Evolutionary conservation across 1,140 invertebrate genomes (phyloP), one percentile per base, ranked within the genome.

Genomic region (Hypothenemus hampei): DNA sequence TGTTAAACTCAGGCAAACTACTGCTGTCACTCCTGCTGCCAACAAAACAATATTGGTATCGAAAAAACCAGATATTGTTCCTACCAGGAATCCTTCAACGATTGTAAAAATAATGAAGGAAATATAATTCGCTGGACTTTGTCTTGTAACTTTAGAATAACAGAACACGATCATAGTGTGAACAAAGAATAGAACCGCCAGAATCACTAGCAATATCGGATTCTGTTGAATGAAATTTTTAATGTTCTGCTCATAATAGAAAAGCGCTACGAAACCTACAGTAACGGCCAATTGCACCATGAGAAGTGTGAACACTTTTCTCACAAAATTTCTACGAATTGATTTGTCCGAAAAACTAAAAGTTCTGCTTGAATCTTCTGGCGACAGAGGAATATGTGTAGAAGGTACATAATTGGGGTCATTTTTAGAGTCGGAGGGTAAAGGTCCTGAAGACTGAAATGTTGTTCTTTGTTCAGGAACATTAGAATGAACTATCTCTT

Each of bases 61-160:
- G 6, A 29, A 29, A n/a, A 7, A 29, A 29, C 6, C n/a, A 6
- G 26, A 29, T 3, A 3, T 3, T 31, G 26, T 3, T 13, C 26
- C 26, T 13, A 31, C 10, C 1, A 3, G 3, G 8, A 31, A 1
- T 13, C 1, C 26, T 3, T 11, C 1, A 13, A 13, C 10, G 13
- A 31, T 5, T 8, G 90, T 92, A 68, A 97, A 97, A 0, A 95
- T 58, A 4, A 76, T 79, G 1, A 98, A 75, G 65, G 94, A 86
- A 40, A 98, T 85, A 65, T 90, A 87, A 70, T 98, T 98, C 69
- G 82, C 83, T 0, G 94, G 94, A 33, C 85, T 78, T 64, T 82
- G 83, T 21, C 93, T 81, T 31, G 93, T 77, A 0, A 95, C 82
- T 65, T 77, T 80, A 10, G 83, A 11, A 6, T 16, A 13, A 16